phyloP scores from a whole-genome alignment of 1,140 invertebrate genomes.

The Periplaneta americana region DNA sequence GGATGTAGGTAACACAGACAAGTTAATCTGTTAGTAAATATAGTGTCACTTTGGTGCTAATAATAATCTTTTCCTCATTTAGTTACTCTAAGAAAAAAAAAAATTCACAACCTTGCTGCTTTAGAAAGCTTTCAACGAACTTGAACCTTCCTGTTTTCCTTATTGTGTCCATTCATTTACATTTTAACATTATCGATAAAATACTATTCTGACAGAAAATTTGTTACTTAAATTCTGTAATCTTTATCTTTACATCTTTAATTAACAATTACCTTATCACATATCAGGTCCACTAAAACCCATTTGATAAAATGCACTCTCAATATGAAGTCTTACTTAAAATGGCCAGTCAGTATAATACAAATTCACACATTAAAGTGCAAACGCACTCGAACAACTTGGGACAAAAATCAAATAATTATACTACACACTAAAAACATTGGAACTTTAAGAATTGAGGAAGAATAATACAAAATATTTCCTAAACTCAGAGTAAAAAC shows the following conservation, averaged over 20 bases:
- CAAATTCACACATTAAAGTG: background rate
- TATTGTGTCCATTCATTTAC: background rate
- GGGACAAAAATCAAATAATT: background rate
- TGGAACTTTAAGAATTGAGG: background rate
- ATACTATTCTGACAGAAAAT: background rate
- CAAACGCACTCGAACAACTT: background rate
- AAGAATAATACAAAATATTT: background rate
- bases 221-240: background rate
- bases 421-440: background rate
- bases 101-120: background rate
- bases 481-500: background rate
- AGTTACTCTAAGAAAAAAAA: background rate
- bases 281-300: background rate
- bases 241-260: background rate
- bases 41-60: background rate
- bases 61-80: background rate
- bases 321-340: too few relatives aligned
- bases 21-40: background rate
- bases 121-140: background rate
- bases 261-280: background rate
- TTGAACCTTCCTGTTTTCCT: background rate
- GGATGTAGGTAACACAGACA: background rate
- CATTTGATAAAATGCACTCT: background rate
- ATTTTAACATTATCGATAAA: background rate
- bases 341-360: background rate